Evolutionary conservation across 2,797 vertebrate genomes (phyloP).

Genomic region (Bradypodion pumilum): DNA sequence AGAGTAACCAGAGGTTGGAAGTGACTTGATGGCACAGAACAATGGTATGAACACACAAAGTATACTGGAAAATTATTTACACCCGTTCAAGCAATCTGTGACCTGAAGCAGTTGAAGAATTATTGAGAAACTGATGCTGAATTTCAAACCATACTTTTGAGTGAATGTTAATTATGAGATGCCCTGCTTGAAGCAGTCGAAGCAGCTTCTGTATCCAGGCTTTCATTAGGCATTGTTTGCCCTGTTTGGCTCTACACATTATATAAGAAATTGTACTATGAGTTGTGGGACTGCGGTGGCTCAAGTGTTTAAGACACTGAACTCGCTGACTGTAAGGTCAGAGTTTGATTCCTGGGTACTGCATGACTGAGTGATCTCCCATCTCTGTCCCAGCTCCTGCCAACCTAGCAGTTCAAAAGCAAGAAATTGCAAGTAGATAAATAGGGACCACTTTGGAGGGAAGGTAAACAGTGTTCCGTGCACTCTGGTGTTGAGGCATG

Average conservation of each 20-base stretch:
- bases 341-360: too few relatives aligned
- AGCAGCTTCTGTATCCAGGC: background rate
- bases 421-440: too few relatives aligned
- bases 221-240: background rate
- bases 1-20: too few relatives aligned
- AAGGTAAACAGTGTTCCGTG: too few relatives aligned
- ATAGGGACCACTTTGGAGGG: too few relatives aligned
- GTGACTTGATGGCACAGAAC: too few relatives aligned
- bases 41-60: background rate
- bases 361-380: too few relatives aligned
- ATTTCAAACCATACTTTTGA: background rate
- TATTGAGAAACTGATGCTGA: background rate
- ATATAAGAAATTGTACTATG: conserved; percentile 6
- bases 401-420: too few relatives aligned
- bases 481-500: too few relatives aligned
- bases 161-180: background rate
- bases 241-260: conserved; percentile 1
- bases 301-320: too few relatives aligned
- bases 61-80: rapidly evolving
- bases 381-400: too few relatives aligned
- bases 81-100: background rate
- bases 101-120: conserved; percentile 21
- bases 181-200: background rate
- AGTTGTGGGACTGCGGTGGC: conserved; percentile 35
- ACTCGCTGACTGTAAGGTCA: too few relatives aligned